phyloP scores from a whole-genome alignment of 1,140 invertebrate genomes.

The Trichonephila inaurata region DNA sequence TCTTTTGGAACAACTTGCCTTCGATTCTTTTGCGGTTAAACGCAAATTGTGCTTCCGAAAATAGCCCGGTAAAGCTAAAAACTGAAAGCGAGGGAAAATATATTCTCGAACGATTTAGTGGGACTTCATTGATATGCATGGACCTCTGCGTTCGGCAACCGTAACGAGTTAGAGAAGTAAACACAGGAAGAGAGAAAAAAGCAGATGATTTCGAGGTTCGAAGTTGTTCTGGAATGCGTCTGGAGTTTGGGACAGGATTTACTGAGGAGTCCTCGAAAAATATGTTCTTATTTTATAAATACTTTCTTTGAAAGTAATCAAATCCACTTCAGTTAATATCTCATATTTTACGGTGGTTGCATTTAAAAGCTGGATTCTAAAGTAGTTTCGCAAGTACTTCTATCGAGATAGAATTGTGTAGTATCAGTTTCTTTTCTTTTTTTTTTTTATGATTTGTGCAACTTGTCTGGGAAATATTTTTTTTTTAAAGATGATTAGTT shows the following conservation, averaged over 20 bases:
- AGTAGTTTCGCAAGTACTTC: no score
- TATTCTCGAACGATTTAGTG: constrained; percentile 23
- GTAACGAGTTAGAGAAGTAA: background rate
- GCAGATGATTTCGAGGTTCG: background rate
- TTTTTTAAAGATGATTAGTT: no score
- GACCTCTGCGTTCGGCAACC: background rate
- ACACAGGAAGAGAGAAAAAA: background rate
- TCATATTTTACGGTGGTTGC: no score
- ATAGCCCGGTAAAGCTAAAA: constrained; percentile 43
- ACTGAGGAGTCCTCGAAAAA: background rate
- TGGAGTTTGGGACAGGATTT: background rate
- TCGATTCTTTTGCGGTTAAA: constrained; percentile 57
- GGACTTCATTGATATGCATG: constrained; percentile 49
- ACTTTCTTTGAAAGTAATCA: background rate
- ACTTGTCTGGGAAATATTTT: no score
- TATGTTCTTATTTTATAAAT: background rate
- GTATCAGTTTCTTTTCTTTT: no score
- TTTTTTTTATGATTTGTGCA: no score
- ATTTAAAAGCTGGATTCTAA: no score
- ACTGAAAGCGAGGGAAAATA: constrained; percentile 19
- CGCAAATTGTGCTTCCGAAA: constrained; percentile 63
- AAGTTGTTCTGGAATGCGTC: background rate
- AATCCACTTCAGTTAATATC: no score
- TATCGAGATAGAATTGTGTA: no score
- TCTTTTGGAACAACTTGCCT: constrained; percentile 17